Evolutionary conservation across 1,140 invertebrate genomes (phyloP).

Genomic region (Calycopis cecrops): DNA sequence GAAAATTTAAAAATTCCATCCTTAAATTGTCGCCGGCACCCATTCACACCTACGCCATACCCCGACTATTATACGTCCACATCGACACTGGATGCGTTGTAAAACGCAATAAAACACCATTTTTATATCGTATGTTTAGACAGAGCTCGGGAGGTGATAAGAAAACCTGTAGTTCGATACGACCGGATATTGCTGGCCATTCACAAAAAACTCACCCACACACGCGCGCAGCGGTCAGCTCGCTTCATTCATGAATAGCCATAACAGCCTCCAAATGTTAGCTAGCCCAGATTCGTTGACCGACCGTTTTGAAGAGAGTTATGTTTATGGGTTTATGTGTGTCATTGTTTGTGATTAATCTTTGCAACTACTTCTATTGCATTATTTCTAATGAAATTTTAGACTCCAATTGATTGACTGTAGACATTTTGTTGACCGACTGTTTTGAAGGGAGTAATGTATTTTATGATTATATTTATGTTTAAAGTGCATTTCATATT

Average conservation of each 20-base stretch:
- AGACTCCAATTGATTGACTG: too few species aligned
- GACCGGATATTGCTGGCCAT: constrained; percentile 69
- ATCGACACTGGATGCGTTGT: constrained; percentile 60
- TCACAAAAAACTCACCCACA: constrained; percentile 66
- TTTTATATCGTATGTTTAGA: constrained; percentile 73
- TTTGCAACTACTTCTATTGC: too few species aligned
- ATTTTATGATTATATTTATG: too few species aligned
- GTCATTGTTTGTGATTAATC: too few species aligned
- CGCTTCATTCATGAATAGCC: constrained; percentile 65
- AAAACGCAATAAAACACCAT: constrained; percentile 70
- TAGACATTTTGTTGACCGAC: too few species aligned
- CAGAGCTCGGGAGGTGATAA: constrained; percentile 67
- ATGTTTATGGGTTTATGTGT: background rate
- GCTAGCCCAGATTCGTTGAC: background rate
- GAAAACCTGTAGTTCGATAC: constrained; percentile 59
- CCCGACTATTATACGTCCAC: constrained; percentile 52
- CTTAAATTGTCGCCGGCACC: constrained; percentile 49
- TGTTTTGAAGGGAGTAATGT: too few species aligned
- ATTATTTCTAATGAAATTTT: too few species aligned
- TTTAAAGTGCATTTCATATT: too few species aligned
- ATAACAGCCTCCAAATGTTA: constrained; percentile 54
- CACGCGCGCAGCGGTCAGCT: constrained; percentile 34
- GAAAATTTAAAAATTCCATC: constrained; percentile 46
- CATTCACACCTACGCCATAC: constrained; percentile 64
- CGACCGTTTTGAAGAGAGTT: background rate